These are phyloP conservation scores for Monomorium pharaonis DNA, from an alignment of 1,140 invertebrate species.

Conservation along the genomic window DNA sequence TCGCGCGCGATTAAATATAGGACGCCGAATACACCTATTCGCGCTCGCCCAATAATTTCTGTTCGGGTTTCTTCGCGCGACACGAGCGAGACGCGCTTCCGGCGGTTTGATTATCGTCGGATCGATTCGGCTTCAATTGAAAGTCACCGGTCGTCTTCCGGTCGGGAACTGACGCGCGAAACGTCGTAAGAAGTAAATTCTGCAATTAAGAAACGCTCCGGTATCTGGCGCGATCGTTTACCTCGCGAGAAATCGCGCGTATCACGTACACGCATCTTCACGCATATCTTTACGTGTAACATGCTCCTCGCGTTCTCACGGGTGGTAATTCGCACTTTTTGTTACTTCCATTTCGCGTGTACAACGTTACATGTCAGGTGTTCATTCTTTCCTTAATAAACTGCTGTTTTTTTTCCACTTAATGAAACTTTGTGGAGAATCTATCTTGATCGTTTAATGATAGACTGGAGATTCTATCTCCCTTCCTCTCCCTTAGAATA, in stretches of 20 bases:
- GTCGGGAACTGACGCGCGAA: background rate
- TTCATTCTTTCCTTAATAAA: conserved; percentile 4
- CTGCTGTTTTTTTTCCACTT: background rate
- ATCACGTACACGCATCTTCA: conserved; percentile 15
- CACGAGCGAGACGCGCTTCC: background rate
- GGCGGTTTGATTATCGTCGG: background rate
- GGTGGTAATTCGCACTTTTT: conserved; percentile 17
- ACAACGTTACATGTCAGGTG: background rate
- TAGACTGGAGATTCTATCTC: background rate
- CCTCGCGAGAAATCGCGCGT: conserved; percentile 8
- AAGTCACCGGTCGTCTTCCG: background rate
- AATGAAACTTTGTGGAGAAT: background rate
- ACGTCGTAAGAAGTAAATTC: background rate
- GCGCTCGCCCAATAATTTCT: conserved; percentile 60
- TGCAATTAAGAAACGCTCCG: background rate
- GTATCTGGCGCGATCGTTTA: conserved; percentile 20
- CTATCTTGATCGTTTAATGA: background rate
- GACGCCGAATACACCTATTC: conserved; percentile 62
- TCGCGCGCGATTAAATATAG: conserved; percentile 75
- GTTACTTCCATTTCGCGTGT: background rate
- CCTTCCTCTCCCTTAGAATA: background rate
- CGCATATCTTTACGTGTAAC: background rate
- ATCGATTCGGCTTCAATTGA: background rate
- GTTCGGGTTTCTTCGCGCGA: conserved; percentile 42
- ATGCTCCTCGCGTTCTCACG: conserved; percentile 22